phyloP scores from a whole-genome alignment of 2,113 vertebrate species.

The Piprites chloris region DNA sequence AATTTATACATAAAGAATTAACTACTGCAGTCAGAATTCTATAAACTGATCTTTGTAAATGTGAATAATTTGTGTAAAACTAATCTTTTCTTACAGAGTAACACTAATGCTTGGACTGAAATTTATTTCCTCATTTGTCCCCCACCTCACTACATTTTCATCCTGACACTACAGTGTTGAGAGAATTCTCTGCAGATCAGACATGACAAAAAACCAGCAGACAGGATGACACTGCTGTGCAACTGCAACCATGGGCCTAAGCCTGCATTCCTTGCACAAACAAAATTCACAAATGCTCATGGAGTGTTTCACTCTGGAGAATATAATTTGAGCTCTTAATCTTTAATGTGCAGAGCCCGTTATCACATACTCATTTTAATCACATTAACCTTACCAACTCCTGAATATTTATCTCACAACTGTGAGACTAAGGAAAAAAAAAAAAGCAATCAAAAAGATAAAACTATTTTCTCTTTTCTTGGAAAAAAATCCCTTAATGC shows the following conservation, averaged over 20 bases:
- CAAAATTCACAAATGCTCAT: background rate
- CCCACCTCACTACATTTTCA: background rate
- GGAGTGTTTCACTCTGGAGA: constrained; percentile 16
- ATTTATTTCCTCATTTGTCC: background rate
- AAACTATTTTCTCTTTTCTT: constrained; percentile 31
- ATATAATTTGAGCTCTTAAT: constrained; percentile 52
- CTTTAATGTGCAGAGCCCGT: constrained; percentile 5
- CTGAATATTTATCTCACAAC: constrained; percentile 13
- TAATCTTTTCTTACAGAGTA: background rate
- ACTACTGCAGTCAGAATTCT: background rate
- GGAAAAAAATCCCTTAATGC: constrained; percentile 1
- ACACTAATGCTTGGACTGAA: background rate
- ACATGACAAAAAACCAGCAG: background rate
- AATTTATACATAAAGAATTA: constrained; percentile 31
- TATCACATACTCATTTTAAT: constrained; percentile 48
- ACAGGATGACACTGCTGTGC: background rate
- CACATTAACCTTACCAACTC: constrained; percentile 39
- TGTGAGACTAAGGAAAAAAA: background rate
- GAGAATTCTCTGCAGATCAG: background rate
- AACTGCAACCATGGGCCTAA: background rate
- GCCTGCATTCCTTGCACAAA: background rate
- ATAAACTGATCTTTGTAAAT: background rate
- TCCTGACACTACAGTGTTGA: background rate
- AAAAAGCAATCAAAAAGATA: background rate
- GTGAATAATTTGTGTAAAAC: background rate